phyloP scores from a whole-genome alignment of 2,888 invertebrate species.

The Sphinx pinastri region DNA sequence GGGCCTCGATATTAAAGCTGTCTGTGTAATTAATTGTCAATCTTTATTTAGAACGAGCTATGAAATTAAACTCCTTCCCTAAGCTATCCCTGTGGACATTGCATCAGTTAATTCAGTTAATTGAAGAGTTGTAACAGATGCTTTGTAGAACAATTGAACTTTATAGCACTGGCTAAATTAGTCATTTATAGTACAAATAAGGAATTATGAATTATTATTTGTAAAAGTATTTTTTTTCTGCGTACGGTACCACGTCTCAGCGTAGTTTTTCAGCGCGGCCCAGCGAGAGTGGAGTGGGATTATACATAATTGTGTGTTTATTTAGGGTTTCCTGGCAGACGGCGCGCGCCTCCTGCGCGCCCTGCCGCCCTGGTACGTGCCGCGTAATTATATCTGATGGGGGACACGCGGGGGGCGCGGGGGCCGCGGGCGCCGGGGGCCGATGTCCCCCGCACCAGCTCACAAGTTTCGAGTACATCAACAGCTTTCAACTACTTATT shows the following conservation, averaged over 20 bases:
- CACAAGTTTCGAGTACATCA: slow-evolving; percentile 19
- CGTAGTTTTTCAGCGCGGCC: slow-evolving; percentile 53
- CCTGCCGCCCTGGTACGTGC: slow-evolving; percentile 60
- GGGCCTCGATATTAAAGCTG: slow-evolving; percentile 1
- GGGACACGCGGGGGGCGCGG: slow-evolving; percentile 21
- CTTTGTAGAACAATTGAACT: too few species aligned
- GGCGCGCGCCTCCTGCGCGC: slow-evolving; percentile 45
- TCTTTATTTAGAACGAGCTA: slow-evolving; percentile 28
- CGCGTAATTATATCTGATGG: slow-evolving; percentile 53
- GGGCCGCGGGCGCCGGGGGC: background rate
- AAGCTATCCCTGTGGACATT: background rate
- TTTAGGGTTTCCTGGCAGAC: slow-evolving; percentile 67
- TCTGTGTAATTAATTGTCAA: slow-evolving; percentile 7
- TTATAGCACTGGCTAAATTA: too few species aligned
- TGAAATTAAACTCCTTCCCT: background rate
- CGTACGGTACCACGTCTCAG: slow-evolving; percentile 52
- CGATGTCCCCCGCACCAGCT: background rate
- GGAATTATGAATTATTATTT: too few species aligned
- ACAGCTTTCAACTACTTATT: slow-evolving; percentile 22
- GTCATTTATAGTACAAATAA: too few species aligned
- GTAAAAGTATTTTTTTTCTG: slow-evolving; percentile 35
- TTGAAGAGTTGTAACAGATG: background rate
- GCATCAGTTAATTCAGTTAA: background rate
- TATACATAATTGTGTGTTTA: slow-evolving; percentile 69
- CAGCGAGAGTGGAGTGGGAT: slow-evolving; percentile 59